phyloP scores from a whole-genome alignment of 2,888 invertebrate species.

The Orthosia cruda region DNA sequence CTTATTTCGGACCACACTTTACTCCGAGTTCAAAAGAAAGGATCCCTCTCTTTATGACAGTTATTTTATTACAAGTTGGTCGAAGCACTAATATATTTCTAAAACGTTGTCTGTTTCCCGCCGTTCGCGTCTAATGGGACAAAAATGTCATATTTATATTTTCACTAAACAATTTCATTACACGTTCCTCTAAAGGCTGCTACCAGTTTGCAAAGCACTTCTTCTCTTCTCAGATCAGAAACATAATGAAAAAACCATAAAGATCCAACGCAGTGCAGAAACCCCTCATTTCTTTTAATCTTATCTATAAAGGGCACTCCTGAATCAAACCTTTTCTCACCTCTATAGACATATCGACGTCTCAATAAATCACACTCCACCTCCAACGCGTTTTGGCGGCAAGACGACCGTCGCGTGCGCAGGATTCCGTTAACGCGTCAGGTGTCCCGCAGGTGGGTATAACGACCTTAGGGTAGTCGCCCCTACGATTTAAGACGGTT shows the following conservation, averaged over 20 bases:
- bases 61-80: not conserved
- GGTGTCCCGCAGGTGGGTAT: conserved; percentile 81
- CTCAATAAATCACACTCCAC: conserved; percentile 56
- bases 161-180: too few species aligned
- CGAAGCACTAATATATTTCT: not conserved
- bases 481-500: conserved; percentile 68
- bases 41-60: not conserved
- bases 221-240: too few species aligned
- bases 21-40: too few species aligned
- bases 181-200: too few species aligned
- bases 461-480: conserved; percentile 82
- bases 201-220: too few species aligned
- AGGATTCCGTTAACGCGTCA: conserved; percentile 87
- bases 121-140: not conserved
- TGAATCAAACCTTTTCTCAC: conserved; percentile 7
- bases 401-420: conserved; percentile 78
- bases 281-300: too few species aligned
- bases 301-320: not conserved
- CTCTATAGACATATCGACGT: not conserved
- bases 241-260: too few species aligned
- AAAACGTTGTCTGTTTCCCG: not conserved
- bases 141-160: not conserved
- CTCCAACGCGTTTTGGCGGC: conserved; percentile 54
- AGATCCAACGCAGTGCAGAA: too few species aligned
- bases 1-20: too few species aligned